These are phyloP conservation scores for Bombus confusus DNA, from an alignment of 1,140 invertebrate genomes.

Conservation along the genomic window DNA sequence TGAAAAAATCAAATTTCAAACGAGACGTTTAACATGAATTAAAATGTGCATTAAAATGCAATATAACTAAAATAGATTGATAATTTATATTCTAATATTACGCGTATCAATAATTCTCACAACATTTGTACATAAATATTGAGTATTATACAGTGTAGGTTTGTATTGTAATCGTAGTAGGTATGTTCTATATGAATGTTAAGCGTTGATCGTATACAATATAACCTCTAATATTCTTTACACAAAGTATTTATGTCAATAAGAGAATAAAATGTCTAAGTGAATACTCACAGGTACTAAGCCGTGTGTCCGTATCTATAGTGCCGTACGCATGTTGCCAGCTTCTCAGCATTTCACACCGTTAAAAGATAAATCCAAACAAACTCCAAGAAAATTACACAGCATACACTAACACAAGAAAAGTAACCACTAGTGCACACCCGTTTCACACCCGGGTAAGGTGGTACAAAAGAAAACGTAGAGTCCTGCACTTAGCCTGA, in stretches of 20 bases:
- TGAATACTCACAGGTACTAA: conserved; percentile 68
- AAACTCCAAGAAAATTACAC: conserved; percentile 55
- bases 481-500: background rate
- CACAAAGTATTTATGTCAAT: background rate
- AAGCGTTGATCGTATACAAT: conserved; percentile 22
- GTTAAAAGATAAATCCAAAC: conserved; percentile 58
- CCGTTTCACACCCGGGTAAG: conserved; percentile 18
- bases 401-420: conserved; percentile 35
- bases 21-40: conserved; percentile 1
- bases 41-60: background rate
- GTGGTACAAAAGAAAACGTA: background rate
- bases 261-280: background rate
- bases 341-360: conserved; percentile 78
- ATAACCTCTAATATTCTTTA: conserved; percentile 46
- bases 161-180: background rate
- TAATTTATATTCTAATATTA: background rate
- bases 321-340: conserved; percentile 70
- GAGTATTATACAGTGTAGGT: too few relatives aligned
- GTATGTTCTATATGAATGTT: background rate
- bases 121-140: background rate
- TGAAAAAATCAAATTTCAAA: background rate
- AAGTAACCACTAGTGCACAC: conserved; percentile 29
- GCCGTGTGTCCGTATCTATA: conserved; percentile 70
- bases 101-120: background rate
- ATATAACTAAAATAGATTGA: background rate